Base-by-base conservation (phyloP, 2,113 vertebrate species). In the Halcyon malimbica region DNA sequence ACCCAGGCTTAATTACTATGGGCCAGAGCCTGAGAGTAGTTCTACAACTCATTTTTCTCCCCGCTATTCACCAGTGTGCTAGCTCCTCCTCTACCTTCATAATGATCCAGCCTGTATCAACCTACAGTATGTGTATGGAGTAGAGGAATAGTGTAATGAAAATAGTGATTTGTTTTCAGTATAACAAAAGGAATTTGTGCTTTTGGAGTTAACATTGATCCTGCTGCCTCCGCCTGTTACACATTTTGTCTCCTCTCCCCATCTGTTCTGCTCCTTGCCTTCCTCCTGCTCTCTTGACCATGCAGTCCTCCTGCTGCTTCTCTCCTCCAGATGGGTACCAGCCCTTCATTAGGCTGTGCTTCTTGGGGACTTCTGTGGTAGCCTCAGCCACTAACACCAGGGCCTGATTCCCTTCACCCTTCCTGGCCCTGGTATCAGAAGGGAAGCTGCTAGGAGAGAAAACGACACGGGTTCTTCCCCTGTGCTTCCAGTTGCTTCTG, bases 111-210 rank as follows among this genome's bases (percentile, higher is more conserved):
- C 51, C 63, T 81, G 26, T 64, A 39, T 57, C 44, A 74, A 71
- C 56, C 37, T 73, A 68, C 62, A 53, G 2, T 39, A 41, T 74
- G 76, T 83, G 50, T 74, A 31, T 75, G 54, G 74, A 37, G n/a
- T 83, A 67, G 85, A 95, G 89, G 70, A 79, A 54, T 9, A 81
- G 57, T 60, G 56, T 94, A 76, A 83, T 18, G 19, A 83, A 97
- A 95, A 90, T 42, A 94, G 33, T 57, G 31, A 50, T 87, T 96
- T 93, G 48, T 35, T 93, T 91, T 89, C 77, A 77, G 87, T 76
- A 48, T 46, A 80, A 63, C 41, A 89, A 95, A 92, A 91, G 62
- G 62, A 87, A 84, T 71, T 90, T 93, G 56, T 93, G 37, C 77
- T 93, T 96, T 94, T 95, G 62, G 60, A 94, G 56, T 71, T 87